These are phyloP conservation scores for Ctenosaura bakeri DNA, from an alignment of 2,797 vertebrate genomes.

Conservation along the genomic window DNA sequence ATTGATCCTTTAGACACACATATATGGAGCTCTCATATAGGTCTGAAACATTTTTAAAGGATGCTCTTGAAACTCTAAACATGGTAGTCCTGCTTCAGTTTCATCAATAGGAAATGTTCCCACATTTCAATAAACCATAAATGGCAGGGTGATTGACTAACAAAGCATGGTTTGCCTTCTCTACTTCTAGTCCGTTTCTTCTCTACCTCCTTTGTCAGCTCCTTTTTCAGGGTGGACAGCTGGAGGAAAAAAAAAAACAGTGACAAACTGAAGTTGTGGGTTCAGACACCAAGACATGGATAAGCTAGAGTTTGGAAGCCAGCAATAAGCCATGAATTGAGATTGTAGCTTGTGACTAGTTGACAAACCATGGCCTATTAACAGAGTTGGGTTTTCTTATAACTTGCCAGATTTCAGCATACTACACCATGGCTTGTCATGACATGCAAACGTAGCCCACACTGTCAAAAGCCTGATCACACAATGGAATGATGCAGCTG, in stretches of 20 bases:
- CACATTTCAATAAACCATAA: no score
- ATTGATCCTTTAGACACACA: background rate
- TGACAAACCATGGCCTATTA: background rate
- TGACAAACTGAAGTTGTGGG: background rate
- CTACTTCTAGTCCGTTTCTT: no score
- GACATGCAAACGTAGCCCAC: background rate
- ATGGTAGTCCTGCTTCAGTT: background rate
- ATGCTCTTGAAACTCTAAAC: background rate
- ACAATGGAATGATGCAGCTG: background rate
- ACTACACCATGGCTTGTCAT: background rate
- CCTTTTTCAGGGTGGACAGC: no score
- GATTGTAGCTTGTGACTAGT: background rate
- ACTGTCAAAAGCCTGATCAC: background rate
- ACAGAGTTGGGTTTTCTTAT: background rate
- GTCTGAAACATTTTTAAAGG: background rate
- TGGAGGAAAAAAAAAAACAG: no score
- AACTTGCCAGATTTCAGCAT: background rate
- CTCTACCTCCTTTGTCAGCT: no score
- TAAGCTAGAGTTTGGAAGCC: no score
- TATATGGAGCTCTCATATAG: no score
- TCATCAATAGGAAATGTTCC: background rate
- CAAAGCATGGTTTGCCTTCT: no score
- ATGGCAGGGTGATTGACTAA: no score
- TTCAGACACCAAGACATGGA: background rate
- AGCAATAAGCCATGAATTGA: background rate